Evolutionary conservation across 2,888 invertebrate genomes (phyloP).

Genomic region (Orthonevra nobilis): DNA sequence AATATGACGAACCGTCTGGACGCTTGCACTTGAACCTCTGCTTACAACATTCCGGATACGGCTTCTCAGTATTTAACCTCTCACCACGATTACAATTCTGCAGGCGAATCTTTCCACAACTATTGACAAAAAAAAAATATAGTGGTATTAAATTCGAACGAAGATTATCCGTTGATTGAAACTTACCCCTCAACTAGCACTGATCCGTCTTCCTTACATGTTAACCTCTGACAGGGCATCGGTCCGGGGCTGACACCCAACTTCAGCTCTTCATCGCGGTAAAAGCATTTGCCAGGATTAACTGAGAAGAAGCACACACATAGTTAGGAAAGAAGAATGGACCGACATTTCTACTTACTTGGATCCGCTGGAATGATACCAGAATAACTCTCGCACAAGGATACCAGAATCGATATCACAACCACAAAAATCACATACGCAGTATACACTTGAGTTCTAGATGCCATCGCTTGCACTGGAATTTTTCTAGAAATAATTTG

Average conservation of each 20-base stretch:
- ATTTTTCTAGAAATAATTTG: slow-evolving; percentile 35
- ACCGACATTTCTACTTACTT: slow-evolving; percentile 71
- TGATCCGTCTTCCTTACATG: slow-evolving; percentile 76
- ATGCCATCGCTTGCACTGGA: slow-evolving; percentile 35
- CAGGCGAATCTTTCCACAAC: slow-evolving; percentile 76
- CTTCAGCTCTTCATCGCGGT: slow-evolving; percentile 75
- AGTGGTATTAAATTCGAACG: slow-evolving; percentile 1
- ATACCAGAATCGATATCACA: slow-evolving; percentile 11
- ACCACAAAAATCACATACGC: slow-evolving; percentile 14
- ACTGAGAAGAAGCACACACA: slow-evolving; percentile 50
- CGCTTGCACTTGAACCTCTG: slow-evolving; percentile 77
- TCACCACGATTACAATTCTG: slow-evolving; percentile 77
- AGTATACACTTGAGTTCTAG: slow-evolving; percentile 23
- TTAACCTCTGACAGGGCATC: slow-evolving; percentile 76
- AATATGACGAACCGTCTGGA: slow-evolving; percentile 74
- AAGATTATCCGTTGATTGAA: neutral
- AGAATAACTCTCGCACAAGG: slow-evolving; percentile 71
- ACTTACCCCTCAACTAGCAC: slow-evolving; percentile 78
- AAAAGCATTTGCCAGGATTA: slow-evolving; percentile 76
- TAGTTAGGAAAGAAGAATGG: neutral
- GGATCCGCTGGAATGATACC: slow-evolving; percentile 74
- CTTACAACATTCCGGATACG: slow-evolving; percentile 77
- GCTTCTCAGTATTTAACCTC: slow-evolving; percentile 74
- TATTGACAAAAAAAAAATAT: slow-evolving; percentile 53
- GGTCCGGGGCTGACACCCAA: slow-evolving; percentile 75